Evolutionary conservation across 2,888 invertebrate genomes (phyloP), one percentile per base, ranked within the genome.

Genomic region (Athrips mouffetella): DNA sequence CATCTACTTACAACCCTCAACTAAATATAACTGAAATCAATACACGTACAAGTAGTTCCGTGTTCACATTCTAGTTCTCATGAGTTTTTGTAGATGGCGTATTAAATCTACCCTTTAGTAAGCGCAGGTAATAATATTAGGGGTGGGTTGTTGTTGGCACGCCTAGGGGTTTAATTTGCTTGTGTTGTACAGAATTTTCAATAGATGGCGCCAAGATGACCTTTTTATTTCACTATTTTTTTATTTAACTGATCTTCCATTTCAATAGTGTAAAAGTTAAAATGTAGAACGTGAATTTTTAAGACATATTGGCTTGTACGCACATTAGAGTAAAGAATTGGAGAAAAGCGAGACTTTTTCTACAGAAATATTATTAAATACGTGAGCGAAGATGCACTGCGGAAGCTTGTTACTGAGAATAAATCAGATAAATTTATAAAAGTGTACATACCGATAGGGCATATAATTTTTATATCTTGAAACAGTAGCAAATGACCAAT

Each of bases 1-100:
- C 83, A 80, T 80, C 83, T 80, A 59, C 47, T 51, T 51, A 47
- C 69, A 51, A 73, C 78, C 79, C 78, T 52, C 72, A 70, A 45
- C 23, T 33, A 0, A 6, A 7, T 2, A 31, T 53, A 68, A 77
- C 71, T 68, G 64, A 60, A 68, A 67, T 76, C 69, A 57, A 71
- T 68, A 65, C 35, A 48, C 42, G n/a, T n/a, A n/a, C n/a, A n/a
- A n/a, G n/a, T 25, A 50, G 53, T 57, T 40, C 50, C 55, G 54
- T 56, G 55, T 62, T 48, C 45, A 37, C 40, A 33, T 21, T 31
- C 45, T 50, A 59, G 49, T 63, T 54, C 49, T 39, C 13, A 18
- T 13, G 18, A 33, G 20, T 2, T 13, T 46, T 25, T 31, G 53
- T 51, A 81, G 82, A 76, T 80, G 80, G 80, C 78, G 73, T 7